These are phyloP conservation scores for Zalophus californianus DNA, from an alignment of 2,797 vertebrate genomes.

Conservation along the genomic window DNA sequence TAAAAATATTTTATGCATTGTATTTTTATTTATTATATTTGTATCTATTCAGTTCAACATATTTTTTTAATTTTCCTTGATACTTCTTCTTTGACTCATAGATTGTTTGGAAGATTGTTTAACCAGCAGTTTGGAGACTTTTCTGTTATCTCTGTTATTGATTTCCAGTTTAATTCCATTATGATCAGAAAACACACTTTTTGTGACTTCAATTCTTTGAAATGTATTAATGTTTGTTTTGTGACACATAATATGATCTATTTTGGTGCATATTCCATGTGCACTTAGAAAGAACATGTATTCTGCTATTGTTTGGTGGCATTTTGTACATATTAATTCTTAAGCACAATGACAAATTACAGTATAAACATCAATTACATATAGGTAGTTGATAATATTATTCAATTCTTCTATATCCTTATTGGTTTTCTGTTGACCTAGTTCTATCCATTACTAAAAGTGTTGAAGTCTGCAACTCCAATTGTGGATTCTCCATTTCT, in stretches of 20 bases:
- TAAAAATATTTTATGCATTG: background rate
- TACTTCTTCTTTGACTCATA: background rate
- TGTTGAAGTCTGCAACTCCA: background rate
- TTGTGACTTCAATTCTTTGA: background rate
- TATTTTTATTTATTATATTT: background rate
- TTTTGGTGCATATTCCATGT: background rate
- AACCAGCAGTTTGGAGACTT: background rate
- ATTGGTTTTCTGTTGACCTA: background rate
- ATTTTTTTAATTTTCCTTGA: constrained; percentile 12
- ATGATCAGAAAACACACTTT: background rate
- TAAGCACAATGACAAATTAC: background rate
- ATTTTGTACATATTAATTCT: background rate
- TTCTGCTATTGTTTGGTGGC: background rate
- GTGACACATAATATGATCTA: background rate
- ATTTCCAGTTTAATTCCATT: constrained; percentile 43
- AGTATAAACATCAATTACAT: background rate
- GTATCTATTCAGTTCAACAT: background rate
- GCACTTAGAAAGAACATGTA: background rate
- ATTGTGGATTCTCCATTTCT: background rate
- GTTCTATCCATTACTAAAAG: background rate
- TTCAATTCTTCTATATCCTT: background rate
- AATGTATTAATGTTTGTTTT: background rate
- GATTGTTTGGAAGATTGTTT: background rate
- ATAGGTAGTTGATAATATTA: background rate
- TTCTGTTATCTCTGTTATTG: background rate